phyloP scores from a whole-genome alignment of 2,797 vertebrate genomes.

The Pseudomugil tenellus region DNA sequence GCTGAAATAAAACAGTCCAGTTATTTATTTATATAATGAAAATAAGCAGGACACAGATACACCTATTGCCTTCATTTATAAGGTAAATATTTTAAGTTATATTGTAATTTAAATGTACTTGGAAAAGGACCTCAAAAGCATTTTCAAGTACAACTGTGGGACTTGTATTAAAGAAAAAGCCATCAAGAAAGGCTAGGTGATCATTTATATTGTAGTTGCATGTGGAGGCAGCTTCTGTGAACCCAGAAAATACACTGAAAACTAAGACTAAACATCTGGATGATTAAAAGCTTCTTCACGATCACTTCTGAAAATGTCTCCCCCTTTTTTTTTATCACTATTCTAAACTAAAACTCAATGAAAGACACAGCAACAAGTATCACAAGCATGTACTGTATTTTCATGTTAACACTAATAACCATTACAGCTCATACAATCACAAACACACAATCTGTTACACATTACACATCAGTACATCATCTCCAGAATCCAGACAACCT shows the following conservation, averaged over 20 bases:
- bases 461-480: slow-evolving; percentile 63
- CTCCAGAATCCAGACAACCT: slow-evolving; percentile 57
- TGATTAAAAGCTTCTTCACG: no score
- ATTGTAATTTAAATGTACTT: not conserved
- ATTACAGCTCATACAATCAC: slow-evolving; percentile 75
- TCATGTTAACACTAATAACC: slow-evolving; percentile 76
- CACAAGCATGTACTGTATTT: slow-evolving; percentile 74
- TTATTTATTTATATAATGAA: no score
- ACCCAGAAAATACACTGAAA: no score
- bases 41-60: no score
- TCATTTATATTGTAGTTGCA: no score
- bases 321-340: not conserved
- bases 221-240: no score
- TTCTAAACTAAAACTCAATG: not conserved
- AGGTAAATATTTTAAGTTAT: no score
- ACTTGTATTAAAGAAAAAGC: not conserved
- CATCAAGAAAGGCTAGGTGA: no score
- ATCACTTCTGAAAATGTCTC: no score
- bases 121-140: not conserved
- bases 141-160: not conserved
- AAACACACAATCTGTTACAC: slow-evolving; percentile 70
- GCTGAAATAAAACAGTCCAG: no score
- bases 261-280: not conserved
- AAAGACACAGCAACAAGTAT: slow-evolving; percentile 45
- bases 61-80: no score